Base-by-base conservation (phyloP, 1,140 invertebrate genomes). In the Drosophila nigrodunni region DNA sequence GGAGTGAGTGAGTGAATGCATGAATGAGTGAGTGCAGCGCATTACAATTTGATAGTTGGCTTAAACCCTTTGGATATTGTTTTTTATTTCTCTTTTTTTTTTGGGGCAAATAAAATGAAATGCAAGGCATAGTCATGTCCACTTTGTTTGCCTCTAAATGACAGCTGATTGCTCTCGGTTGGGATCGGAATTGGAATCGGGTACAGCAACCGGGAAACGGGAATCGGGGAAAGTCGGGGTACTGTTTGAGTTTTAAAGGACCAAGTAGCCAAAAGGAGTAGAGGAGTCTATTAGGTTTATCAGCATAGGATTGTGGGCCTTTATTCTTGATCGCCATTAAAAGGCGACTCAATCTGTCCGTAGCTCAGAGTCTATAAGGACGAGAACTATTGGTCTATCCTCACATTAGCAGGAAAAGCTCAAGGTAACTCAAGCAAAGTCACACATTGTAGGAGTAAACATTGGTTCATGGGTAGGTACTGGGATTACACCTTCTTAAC, bases 61-160 rank as follows among this genome's bases (percentile, higher is more conserved):
- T 69, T 46, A 70, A 74, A 78, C 64, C 71, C 76, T 69, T 87
- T 70, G 52, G 52, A 44, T 43, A 13, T 5, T 13, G 5, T 68
- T 41, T 10, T 41, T 21, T 21, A 2, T 21, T 21, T 10, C 25
- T 46, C 39, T 57, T 15, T 10, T 62, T 46, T 13, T 70, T 46
- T 8, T 41, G 49, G 49, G 13, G 41, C 18, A 61, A 61, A 54
- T 65, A 41, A 52, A 52, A 54, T 65, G 50, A 52, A 52, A 49
- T 64, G 55, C 66, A 58, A 52, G 47, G 46, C 74, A 52, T 43
- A 78, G 77, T 77, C 83, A 87, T 89, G 83, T 87, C 85, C 83
- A 88, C 83, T 88, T 88, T 88, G 83, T 88, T 88, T 89, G 83
- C 85, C 80, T 89, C 80, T 77, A 88, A 88, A 88, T 88, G 83